Evolutionary conservation across 2,797 vertebrate genomes (phyloP), one percentile per base, ranked within the genome.

Genomic region (Anguilla obscura): DNA sequence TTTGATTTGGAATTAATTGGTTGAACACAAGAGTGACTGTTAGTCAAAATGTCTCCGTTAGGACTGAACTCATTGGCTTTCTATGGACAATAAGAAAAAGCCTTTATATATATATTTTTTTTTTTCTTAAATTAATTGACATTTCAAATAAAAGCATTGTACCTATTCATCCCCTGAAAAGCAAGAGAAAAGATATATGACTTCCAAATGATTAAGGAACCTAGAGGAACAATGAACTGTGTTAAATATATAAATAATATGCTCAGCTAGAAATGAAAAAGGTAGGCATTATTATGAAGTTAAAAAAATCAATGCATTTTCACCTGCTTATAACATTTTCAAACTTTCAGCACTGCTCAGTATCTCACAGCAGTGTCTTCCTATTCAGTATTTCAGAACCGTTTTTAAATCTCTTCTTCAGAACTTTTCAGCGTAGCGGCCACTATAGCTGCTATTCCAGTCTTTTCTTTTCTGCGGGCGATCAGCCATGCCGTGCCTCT

Each of bases 1-100:
- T 87, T 66, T 56, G 54, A 87, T 83, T 87, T 80, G 56, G 36
- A 54, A 69, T 87, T 66, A 87, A 87, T 69, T 84, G 54, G 58
- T 54, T 60, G 33, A 87, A 87, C 86, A 45, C 24, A 63, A 48
- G 54, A 87, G 86, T 56, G 21, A 82, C 45, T 71, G 45, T 14
- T 69, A 30, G 56, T 52, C n/a, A 45, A 69, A 69, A 48, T 50
- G 79, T 50, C 45, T 50, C 40, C n/a, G 6, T 50, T 50, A n/a
- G 5, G 50, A 82, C 45, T 82, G 9, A 40, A 79, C 36, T 45
- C 40, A 50, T 8, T 45, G 79, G 6, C 79, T 3, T 24, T n/a
- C 40, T 36, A 48, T 48, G 45, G 33, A 4, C 2, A 79, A 79
- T 40, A 45, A 45, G 9, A 33, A 27, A 71, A 71, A 30, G 24